A percentile compares a stretch with the other conserved stretches of the same genome.
phyloP scores from a whole-genome alignment of 2,797 vertebrate genomes.

The Falco naumanni region DNA sequence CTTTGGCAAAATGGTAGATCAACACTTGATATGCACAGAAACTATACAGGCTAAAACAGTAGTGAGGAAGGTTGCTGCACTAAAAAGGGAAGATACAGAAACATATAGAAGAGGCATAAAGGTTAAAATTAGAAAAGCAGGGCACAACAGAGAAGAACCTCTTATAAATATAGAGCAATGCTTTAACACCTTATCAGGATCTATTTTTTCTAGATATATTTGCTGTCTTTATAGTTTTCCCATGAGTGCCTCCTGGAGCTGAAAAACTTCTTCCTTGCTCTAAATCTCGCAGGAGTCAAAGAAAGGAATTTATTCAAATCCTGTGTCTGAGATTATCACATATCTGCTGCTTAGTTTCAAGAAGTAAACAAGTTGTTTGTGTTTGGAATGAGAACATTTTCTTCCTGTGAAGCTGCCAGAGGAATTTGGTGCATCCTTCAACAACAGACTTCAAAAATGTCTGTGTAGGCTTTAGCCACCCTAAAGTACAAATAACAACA shows the following conservation, averaged over 20 bases:
- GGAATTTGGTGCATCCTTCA: not conserved
- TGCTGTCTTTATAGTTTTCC: not conserved
- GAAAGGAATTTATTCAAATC: not conserved
- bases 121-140: not conserved
- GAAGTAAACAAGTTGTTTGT: not conserved
- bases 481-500: not conserved
- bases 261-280: not conserved
- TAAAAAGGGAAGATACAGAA: not conserved
- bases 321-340: not conserved
- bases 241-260: not conserved
- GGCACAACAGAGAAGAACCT: not conserved
- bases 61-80: not conserved
- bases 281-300: not conserved
- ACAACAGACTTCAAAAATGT: not conserved
- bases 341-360: not conserved
- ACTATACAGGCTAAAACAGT: rapidly evolving
- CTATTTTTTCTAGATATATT: not conserved
- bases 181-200: not conserved
- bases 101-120: rapidly evolving
- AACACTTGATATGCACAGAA: not conserved
- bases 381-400: not conserved
- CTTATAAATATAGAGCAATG: rapidly evolving
- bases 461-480: not conserved
- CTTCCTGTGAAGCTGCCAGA: not conserved
- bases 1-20: not conserved